Evolutionary conservation across 1,140 invertebrate species (phyloP).

Genomic region (Nasonia vitripennis): DNA sequence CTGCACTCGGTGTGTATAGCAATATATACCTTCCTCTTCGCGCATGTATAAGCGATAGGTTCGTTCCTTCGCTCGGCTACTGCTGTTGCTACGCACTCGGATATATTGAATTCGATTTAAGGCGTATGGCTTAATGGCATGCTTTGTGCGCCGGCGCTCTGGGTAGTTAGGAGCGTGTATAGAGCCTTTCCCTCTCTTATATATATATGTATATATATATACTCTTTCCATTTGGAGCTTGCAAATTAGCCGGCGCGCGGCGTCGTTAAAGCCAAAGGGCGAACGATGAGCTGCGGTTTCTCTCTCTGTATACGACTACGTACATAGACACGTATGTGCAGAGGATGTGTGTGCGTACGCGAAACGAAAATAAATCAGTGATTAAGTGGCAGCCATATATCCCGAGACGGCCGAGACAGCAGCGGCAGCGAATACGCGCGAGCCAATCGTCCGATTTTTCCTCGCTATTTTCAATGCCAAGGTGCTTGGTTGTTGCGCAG

Average conservation of each 20-base stretch:
- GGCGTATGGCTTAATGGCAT: constrained; percentile 30
- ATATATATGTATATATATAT: too few relatives aligned
- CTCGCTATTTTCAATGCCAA: background rate
- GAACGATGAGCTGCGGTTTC: constrained; percentile 13
- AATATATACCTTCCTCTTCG: background rate
- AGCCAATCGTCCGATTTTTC: background rate
- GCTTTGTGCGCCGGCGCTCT: constrained; percentile 7
- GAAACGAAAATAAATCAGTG: constrained; percentile 46
- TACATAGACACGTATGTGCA: too few relatives aligned
- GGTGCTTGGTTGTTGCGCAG: too few relatives aligned
- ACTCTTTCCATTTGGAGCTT: constrained; percentile 27
- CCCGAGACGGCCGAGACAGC: background rate
- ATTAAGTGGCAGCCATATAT: constrained; percentile 38
- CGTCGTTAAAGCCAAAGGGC: constrained; percentile 39
- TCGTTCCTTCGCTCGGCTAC: too few relatives aligned
- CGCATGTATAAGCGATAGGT: background rate
- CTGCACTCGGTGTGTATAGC: background rate
- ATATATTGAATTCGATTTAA: constrained; percentile 47
- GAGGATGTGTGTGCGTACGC: background rate
- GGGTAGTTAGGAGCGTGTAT: constrained; percentile 6
- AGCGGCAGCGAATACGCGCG: too few relatives aligned
- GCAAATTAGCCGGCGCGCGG: constrained; percentile 46
- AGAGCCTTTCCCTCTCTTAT: background rate
- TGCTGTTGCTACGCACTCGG: background rate
- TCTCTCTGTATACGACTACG: background rate